phyloP scores from a whole-genome alignment of 92 coral and sea anemone species.

The Zoanthus sociatus region DNA sequence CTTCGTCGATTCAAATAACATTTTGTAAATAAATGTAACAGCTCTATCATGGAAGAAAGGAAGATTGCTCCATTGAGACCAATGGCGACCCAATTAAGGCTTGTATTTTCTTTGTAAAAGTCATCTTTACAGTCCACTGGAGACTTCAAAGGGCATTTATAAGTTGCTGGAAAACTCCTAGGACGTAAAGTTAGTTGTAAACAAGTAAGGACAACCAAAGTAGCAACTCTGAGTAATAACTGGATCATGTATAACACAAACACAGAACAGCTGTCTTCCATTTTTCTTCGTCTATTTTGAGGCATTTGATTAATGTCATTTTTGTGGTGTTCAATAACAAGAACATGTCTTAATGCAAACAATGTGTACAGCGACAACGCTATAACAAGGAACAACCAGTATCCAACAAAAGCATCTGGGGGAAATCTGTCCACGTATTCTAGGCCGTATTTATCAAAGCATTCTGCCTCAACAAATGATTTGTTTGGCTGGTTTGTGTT shows the following conservation, averaged over 20 bases:
- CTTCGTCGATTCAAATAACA: not conserved
- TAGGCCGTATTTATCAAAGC: constrained; percentile 13
- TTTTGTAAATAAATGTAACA: not conserved
- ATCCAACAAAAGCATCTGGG: not conserved
- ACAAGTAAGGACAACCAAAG: no score
- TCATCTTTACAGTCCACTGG: constrained; percentile 5
- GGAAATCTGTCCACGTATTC: constrained; percentile 13
- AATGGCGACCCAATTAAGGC: not conserved
- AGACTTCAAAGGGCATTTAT: not conserved
- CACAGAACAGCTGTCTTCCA: constrained; percentile 1
- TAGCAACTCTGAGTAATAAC: not conserved
- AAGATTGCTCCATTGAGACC: not conserved
- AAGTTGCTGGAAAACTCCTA: not conserved
- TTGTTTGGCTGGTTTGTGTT: constrained; percentile 10
- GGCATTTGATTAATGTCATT: not conserved
- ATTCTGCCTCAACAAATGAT: not conserved
- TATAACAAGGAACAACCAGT: not conserved
- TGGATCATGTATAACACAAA: not conserved
- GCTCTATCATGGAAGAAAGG: not conserved
- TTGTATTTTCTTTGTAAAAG: not conserved
- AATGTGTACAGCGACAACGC: not conserved
- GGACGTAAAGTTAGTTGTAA: not conserved
- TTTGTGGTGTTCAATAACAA: not conserved
- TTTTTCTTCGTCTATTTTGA: not conserved
- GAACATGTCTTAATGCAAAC: constrained; percentile 13